Conservation (phyloP, 2,888 invertebrate species). For the Idaea dimidiata region DNA sequence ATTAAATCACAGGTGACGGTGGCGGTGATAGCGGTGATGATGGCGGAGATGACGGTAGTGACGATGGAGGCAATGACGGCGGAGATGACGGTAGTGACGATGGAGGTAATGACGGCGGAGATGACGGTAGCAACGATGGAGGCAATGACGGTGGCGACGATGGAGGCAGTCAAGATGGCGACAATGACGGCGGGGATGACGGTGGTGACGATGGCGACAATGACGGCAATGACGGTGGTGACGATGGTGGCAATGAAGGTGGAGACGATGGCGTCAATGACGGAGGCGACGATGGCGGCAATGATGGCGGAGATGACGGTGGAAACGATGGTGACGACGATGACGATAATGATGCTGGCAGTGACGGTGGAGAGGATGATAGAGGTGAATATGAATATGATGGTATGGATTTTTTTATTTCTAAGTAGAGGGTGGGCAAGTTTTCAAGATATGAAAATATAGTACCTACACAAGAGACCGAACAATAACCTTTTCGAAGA, state of each 20-base stretch:
- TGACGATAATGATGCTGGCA: too few relatives aligned
- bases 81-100: conserved; percentile 3
- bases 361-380: too few relatives aligned
- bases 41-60: conserved; percentile 2
- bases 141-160: conserved; percentile 3
- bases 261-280: too few relatives aligned
- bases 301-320: background rate
- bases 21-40: background rate
- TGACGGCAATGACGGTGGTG: too few relatives aligned
- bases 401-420: background rate
- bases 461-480: background rate
- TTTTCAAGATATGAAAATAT: background rate
- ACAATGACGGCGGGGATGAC: background rate
- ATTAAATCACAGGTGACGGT: background rate
- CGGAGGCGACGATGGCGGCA: too few relatives aligned
- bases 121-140: background rate
- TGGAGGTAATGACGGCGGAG: background rate
- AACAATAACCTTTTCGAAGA: too few relatives aligned
- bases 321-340: too few relatives aligned
- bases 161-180: background rate
- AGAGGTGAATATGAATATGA: background rate
- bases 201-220: background rate
- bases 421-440: background rate
- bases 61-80: background rate
- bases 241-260: too few relatives aligned